Evolutionary conservation across 2,113 vertebrate species (phyloP).

Genomic region (Argyrosomus japonicus): DNA sequence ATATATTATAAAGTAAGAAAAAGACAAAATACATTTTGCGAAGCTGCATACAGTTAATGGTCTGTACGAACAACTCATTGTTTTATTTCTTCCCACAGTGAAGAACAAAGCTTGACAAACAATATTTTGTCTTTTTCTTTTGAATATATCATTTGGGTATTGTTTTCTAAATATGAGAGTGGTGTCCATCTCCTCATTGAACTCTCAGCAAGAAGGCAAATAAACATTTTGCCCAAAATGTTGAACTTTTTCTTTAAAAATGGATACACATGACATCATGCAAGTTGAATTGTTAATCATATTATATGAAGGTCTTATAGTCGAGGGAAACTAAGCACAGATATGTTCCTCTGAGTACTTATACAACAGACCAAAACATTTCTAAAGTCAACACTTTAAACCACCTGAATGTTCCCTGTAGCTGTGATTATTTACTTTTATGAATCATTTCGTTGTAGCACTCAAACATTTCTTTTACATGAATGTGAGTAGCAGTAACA

Average conservation of each 20-base stretch:
- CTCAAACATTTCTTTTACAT: neutral
- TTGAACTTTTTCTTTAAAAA: neutral
- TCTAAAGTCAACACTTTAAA: neutral
- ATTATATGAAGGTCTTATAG: neutral
- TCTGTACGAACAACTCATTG: too few species aligned
- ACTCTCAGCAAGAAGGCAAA: slow-evolving; percentile 11
- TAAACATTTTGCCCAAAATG: neutral
- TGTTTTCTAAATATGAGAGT: neutral
- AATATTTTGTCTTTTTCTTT: too few species aligned
- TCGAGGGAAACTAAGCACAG: neutral
- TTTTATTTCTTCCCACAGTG: too few species aligned
- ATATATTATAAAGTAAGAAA: too few species aligned
- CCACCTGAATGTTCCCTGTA: neutral
- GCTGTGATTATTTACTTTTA: neutral
- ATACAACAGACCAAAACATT: neutral
- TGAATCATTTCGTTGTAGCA: neutral
- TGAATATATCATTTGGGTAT: too few species aligned
- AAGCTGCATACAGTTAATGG: too few species aligned
- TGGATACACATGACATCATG: neutral
- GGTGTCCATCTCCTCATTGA: neutral
- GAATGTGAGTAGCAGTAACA: neutral
- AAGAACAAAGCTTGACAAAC: too few species aligned
- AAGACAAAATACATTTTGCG: too few species aligned
- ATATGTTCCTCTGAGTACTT: neutral
- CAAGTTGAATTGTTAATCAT: neutral